These are phyloP conservation scores for Leptopilina drosophilae DNA, from an alignment of 2,888 invertebrate genomes.

Conservation along the genomic window DNA sequence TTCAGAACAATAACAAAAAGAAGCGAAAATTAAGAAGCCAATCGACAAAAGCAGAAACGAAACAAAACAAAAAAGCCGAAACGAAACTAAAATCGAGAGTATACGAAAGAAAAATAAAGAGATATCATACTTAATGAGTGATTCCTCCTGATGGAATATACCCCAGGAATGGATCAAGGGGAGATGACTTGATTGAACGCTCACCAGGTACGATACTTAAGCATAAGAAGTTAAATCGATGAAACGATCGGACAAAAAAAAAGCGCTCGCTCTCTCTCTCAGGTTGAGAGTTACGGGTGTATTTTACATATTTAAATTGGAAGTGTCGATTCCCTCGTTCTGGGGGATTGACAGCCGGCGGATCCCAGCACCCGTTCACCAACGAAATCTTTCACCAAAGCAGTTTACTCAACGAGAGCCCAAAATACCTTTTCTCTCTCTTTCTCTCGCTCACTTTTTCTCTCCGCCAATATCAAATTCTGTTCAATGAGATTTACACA, in stretches of 20 bases:
- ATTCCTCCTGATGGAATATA: slow-evolving; percentile 29
- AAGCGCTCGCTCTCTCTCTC: slow-evolving; percentile 31
- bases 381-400: slow-evolving; percentile 46
- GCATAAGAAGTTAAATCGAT: slow-evolving; percentile 68
- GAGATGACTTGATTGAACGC: slow-evolving; percentile 56
- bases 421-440: no score
- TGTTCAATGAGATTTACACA: background rate
- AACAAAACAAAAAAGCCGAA: slow-evolving; percentile 7
- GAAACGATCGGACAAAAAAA: slow-evolving; percentile 49
- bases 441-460: no score
- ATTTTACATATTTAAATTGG: slow-evolving; percentile 73
- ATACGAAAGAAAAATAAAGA: background rate
- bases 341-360: slow-evolving; percentile 63
- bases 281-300: slow-evolving; percentile 61
- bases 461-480: slow-evolving; percentile 18
- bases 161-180: background rate
- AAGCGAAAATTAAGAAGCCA: background rate
- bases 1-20: no score
- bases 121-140: slow-evolving; percentile 15
- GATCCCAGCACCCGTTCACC: slow-evolving; percentile 38
- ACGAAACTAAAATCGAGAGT: background rate
- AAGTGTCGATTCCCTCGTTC: slow-evolving; percentile 70
- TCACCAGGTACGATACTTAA: slow-evolving; percentile 42
- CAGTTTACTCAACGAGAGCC: slow-evolving; percentile 37
- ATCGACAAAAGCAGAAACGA: no score